These are phyloP conservation scores for Pollenia labialis DNA, from an alignment of 2,888 invertebrate genomes.

Conservation along the genomic window DNA sequence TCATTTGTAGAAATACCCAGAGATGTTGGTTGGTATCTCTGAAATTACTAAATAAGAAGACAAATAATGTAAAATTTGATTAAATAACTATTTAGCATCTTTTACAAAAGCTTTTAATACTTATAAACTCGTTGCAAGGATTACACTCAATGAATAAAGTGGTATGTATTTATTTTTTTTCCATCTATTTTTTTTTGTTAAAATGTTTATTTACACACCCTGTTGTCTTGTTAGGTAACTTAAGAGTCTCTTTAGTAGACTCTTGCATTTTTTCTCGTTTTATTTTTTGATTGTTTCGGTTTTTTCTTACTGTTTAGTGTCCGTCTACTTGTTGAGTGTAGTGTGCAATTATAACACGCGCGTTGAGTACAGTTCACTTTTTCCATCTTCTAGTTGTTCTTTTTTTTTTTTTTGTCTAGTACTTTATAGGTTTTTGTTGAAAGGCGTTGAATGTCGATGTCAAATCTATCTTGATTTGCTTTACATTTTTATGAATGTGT, in stretches of 20 bases:
- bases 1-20: slow-evolving; percentile 8
- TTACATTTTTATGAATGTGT: slow-evolving; percentile 62
- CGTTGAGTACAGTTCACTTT: slow-evolving; percentile 49
- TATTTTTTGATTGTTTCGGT: background rate
- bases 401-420: slow-evolving; percentile 21
- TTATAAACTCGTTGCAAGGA: slow-evolving; percentile 24
- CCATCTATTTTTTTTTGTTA: background rate
- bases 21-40: slow-evolving; percentile 4
- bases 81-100: slow-evolving; percentile 39
- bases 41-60: slow-evolving; percentile 37
- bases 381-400: slow-evolving; percentile 14
- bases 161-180: background rate
- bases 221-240: slow-evolving; percentile 61
- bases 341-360: slow-evolving; percentile 68
- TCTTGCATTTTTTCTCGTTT: slow-evolving; percentile 2
- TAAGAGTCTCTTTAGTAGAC: slow-evolving; percentile 17
- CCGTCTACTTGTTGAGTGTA: slow-evolving; percentile 26
- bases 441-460: slow-evolving; percentile 74
- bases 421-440: slow-evolving; percentile 50
- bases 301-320: background rate
- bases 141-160: slow-evolving; percentile 11
- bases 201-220: slow-evolving; percentile 60
- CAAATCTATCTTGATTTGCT: slow-evolving; percentile 73
- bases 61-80: slow-evolving; percentile 56
- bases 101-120: slow-evolving; percentile 44